Conservation (phyloP, 2,113 vertebrate genomes). For the Bubalus kerabau region DNA sequence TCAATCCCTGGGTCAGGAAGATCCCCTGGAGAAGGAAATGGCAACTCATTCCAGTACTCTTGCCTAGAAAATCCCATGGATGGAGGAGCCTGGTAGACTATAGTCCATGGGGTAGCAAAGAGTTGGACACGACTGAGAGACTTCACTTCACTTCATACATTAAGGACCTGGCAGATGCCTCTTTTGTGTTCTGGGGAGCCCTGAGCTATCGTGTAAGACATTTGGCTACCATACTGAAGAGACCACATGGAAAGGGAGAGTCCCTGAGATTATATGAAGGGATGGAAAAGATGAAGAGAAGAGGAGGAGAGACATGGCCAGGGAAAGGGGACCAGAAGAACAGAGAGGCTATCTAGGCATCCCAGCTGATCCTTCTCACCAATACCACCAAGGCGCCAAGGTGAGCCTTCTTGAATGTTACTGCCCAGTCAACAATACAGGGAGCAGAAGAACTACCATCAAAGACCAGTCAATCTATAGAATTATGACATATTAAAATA, state of each 20-base stretch:
- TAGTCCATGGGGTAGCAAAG: background rate
- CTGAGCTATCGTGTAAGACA: background rate
- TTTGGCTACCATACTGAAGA: background rate
- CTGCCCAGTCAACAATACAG: background rate
- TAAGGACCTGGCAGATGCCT: background rate
- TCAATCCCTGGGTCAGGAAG: background rate
- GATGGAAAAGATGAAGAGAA: background rate
- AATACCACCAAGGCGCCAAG: background rate
- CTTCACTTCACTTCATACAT: background rate
- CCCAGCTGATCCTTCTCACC: background rate
- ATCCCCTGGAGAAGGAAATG: background rate
- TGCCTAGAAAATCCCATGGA: background rate
- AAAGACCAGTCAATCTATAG: background rate
- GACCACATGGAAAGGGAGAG: background rate
- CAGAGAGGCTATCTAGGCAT: background rate
- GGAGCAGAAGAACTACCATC: background rate
- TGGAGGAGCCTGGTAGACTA: background rate
- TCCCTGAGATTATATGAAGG: background rate
- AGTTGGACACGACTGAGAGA: background rate
- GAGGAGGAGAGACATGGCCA: background rate
- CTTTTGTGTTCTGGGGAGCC: background rate
- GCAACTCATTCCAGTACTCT: background rate
- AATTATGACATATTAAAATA: background rate
- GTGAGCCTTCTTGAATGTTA: background rate
- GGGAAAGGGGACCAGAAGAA: background rate